Evolutionary conservation across 2,888 invertebrate species (phyloP).

Genomic region (Panzeria rudis): DNA sequence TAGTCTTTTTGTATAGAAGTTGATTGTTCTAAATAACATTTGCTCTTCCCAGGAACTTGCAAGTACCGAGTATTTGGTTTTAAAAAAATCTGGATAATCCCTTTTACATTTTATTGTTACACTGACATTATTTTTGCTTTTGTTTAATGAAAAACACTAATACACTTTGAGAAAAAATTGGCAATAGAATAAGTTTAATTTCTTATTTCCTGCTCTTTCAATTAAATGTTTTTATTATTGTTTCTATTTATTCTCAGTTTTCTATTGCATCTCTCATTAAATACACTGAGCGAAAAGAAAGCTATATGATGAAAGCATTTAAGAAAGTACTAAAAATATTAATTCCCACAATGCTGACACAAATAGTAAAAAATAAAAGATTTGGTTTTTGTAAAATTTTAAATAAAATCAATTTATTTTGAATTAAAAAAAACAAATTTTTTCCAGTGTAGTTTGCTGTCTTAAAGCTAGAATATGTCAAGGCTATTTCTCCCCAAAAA

Average conservation of each 20-base stretch:
- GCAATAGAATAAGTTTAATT: slow-evolving; percentile 79
- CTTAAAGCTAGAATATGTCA: neutral
- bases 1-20: no score
- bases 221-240: slow-evolving; percentile 58
- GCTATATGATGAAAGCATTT: neutral
- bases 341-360: neutral
- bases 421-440: neutral
- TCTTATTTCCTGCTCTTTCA: slow-evolving; percentile 64
- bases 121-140: slow-evolving; percentile 22
- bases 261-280: slow-evolving; percentile 72
- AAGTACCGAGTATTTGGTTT: no score
- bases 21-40: no score
- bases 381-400: neutral
- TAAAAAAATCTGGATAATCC: neutral
- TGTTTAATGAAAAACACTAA: slow-evolving; percentile 64
- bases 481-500: neutral
- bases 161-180: slow-evolving; percentile 82
- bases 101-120: slow-evolving; percentile 16
- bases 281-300: slow-evolving; percentile 6
- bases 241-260: slow-evolving; percentile 74
- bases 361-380: neutral
- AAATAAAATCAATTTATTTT: neutral
- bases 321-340: neutral
- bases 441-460: slow-evolving; percentile 30
- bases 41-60: no score